Evolutionary conservation across 2,797 vertebrate species (phyloP).

Genomic region (Denticeps clupeoides): DNA sequence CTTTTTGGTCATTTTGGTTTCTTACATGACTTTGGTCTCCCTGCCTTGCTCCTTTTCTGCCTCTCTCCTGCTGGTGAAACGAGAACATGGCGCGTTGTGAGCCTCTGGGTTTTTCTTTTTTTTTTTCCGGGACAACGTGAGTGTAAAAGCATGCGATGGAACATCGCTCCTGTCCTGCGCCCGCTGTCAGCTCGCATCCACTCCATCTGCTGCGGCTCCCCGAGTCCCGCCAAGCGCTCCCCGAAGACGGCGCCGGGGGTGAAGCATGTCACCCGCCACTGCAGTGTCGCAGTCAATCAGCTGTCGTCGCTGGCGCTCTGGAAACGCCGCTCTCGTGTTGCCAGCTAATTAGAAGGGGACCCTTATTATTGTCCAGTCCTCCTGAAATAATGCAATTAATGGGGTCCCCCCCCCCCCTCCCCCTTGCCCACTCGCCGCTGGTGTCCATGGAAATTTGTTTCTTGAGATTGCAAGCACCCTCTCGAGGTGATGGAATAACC

Average conservation of each 20-base stretch:
- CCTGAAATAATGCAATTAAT: constrained; percentile 32
- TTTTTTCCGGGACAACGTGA: constrained; percentile 8
- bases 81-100: constrained; percentile 5
- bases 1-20: no score
- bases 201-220: constrained; percentile 1
- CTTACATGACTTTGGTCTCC: no score
- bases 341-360: constrained; percentile 29
- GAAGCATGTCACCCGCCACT: constrained; percentile 27
- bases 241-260: constrained; percentile 38
- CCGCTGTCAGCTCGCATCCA: constrained; percentile 20
- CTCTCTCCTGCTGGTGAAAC: no score
- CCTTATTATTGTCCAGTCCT: constrained; percentile 21
- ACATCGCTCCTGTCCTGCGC: constrained; percentile 1
- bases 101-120: constrained; percentile 15
- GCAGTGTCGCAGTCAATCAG: constrained; percentile 39
- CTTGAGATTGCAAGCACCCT: constrained; percentile 19
- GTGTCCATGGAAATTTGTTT: constrained; percentile 31
- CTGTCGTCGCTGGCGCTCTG: constrained; percentile 38
- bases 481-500: constrained; percentile 1
- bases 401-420: neutral
- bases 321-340: constrained; percentile 7
- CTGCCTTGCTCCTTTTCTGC: no score
- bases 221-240: constrained; percentile 35
- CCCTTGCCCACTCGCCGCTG: constrained; percentile 12
- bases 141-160: constrained; percentile 6